Evolutionary conservation across 2,113 vertebrate genomes (phyloP).

Genomic region (Dunckerocampus dactyliophorus): DNA sequence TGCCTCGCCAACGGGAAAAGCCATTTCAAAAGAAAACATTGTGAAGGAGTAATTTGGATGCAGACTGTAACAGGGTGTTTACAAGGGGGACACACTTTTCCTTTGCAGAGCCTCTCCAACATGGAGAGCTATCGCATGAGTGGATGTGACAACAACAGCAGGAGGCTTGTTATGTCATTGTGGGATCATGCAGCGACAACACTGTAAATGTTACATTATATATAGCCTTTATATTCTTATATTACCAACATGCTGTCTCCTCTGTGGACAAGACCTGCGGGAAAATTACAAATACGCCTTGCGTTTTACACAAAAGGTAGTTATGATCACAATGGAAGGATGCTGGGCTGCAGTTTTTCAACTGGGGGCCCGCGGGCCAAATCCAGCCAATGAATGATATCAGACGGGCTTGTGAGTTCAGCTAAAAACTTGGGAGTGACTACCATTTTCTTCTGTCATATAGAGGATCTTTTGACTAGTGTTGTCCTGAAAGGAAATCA

Average conservation of each 20-base stretch:
- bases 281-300: no score
- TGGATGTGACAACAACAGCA: constrained; percentile 17
- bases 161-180: constrained; percentile 1
- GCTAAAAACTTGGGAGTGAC: no score
- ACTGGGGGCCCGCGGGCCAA: no score
- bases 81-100: constrained; percentile 29
- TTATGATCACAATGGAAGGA: no score
- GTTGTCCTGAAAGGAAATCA: no score
- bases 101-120: constrained; percentile 17
- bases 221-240: neutral
- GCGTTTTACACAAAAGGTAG: no score
- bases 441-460: no score
- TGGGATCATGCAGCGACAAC: constrained; percentile 2
- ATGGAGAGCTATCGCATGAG: constrained; percentile 11
- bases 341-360: no score
- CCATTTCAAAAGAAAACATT: constrained; percentile 35
- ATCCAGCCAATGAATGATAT: no score
- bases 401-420: no score
- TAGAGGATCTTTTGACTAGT: no score
- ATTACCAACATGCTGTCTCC: neutral
- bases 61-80: constrained; percentile 13
- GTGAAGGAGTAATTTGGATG: constrained; percentile 40
- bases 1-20: constrained; percentile 24
- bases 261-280: no score
- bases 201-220: neutral